Percentiles rank a stretch among this genome's conserved stretches.
Evolutionary conservation across 2,797 vertebrate species (phyloP).

Genomic region (Benthosema pterotum): DNA sequence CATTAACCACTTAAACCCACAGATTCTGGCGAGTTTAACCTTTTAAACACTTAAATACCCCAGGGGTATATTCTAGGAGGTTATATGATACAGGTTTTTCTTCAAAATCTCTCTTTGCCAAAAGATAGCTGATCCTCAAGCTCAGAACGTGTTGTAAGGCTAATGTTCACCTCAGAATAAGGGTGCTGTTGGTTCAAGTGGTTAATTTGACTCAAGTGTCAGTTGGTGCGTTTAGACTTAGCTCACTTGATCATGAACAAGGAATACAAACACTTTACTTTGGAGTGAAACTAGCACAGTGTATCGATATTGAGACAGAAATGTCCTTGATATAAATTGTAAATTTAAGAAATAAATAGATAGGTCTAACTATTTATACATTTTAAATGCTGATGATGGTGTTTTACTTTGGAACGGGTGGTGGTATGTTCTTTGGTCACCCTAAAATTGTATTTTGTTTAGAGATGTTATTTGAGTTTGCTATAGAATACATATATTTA

Average conservation of each 20-base stretch:
- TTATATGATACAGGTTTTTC: too few species aligned
- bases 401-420: conserved; percentile 35
- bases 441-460: conserved; percentile 12
- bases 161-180: too few species aligned
- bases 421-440: conserved; percentile 28
- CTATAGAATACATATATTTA: conserved; percentile 28
- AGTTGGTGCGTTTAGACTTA: conserved; percentile 29
- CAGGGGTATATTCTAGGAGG: too few species aligned
- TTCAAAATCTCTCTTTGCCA: too few species aligned
- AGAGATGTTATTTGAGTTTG: conserved; percentile 23
- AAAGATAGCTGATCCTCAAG: too few species aligned
- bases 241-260: conserved; percentile 35
- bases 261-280: conserved; percentile 33
- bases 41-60: too few species aligned
- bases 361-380: conserved; percentile 17
- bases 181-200: too few species aligned
- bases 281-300: conserved; percentile 60
- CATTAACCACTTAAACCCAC: neutral
- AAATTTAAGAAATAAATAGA: conserved; percentile 39
- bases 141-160: too few species aligned
- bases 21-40: too few species aligned
- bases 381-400: conserved; percentile 47
- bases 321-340: conserved; percentile 22
- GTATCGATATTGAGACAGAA: conserved; percentile 25
- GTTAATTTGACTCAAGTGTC: conserved; percentile 30